phyloP scores from a whole-genome alignment of 2,888 invertebrate species.

The Nomada hirtipes region DNA sequence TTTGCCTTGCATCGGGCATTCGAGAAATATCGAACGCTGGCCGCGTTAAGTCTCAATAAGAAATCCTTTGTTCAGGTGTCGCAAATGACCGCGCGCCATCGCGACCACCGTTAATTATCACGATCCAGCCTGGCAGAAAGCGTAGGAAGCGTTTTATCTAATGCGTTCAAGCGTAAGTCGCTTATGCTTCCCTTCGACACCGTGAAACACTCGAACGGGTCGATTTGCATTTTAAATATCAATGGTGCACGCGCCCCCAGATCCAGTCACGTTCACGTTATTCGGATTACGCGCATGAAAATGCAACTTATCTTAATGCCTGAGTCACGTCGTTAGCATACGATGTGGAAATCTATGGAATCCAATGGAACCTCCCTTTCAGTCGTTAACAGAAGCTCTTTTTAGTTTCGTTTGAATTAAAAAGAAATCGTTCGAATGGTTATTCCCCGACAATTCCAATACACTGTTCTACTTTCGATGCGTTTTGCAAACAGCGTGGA shows the following conservation, averaged over 20 bases:
- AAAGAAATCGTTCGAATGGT: background rate
- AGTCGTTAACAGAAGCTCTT: background rate
- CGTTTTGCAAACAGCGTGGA: too few relatives aligned
- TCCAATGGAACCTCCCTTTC: background rate
- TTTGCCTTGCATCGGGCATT: too few relatives aligned
- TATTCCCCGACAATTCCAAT: too few relatives aligned
- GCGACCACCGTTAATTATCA: conserved; percentile 39
- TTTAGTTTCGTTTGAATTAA: background rate
- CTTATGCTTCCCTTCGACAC: conserved; percentile 38
- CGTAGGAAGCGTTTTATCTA: conserved; percentile 51
- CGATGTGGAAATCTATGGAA: conserved; percentile 30
- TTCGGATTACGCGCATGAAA: conserved; percentile 31
- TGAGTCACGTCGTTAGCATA: conserved; percentile 34
- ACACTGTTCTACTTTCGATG: too few relatives aligned
- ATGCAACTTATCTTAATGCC: conserved; percentile 35
- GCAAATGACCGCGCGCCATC: conserved; percentile 11
- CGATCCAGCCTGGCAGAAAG: conserved; percentile 37
- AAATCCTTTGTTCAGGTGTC: conserved; percentile 39
- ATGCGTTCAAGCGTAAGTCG: conserved; percentile 38
- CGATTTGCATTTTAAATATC: conserved; percentile 56
- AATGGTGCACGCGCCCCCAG: conserved; percentile 32
- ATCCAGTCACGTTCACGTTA: conserved; percentile 21
- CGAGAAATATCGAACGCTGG: too few relatives aligned
- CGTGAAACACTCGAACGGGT: conserved; percentile 43
- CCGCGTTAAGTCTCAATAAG: conserved; percentile 13